A percentile compares a stretch with the other conserved stretches of the same genome.
phyloP scores from a whole-genome alignment of 2,888 invertebrate genomes.

The Chalcosyrphus nemorum region DNA sequence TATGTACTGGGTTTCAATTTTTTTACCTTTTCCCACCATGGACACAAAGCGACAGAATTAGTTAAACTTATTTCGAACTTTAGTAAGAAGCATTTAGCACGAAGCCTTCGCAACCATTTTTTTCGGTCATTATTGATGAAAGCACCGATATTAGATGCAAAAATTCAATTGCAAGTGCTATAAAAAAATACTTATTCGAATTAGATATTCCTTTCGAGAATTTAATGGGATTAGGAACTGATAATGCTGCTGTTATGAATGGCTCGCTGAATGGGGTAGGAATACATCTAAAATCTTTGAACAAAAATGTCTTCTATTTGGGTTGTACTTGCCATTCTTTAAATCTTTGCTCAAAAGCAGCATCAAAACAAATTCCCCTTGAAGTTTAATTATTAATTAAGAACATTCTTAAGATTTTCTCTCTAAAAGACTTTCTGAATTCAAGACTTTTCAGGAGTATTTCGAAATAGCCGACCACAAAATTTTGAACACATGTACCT shows the following conservation, averaged over 20 bases:
- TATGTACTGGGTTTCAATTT: constrained; percentile 24
- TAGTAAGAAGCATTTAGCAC: too few species aligned
- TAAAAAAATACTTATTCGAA: too few species aligned
- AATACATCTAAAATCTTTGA: constrained; percentile 64
- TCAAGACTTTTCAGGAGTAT: constrained; percentile 44
- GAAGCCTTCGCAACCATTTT: neutral
- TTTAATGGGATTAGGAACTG: too few species aligned
- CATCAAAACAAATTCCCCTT: constrained; percentile 16
- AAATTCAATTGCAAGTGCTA: too few species aligned
- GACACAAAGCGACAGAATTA: too few species aligned
- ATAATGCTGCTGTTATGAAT: too few species aligned
- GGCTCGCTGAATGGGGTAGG: constrained; percentile 72
- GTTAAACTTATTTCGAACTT: constrained; percentile 1
- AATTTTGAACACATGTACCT: neutral
- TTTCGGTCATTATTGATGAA: constrained; percentile 38
- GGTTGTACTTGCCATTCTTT: constrained; percentile 75
- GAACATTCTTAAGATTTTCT: constrained; percentile 45
- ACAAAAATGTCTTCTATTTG: constrained; percentile 74
- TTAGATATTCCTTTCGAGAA: too few species aligned
- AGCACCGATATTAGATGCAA: constrained; percentile 39
- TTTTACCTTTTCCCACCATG: constrained; percentile 14
- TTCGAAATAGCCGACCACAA: neutral
- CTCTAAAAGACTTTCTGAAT: constrained; percentile 38
- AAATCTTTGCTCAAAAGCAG: constrained; percentile 49
- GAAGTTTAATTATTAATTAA: neutral